A percentile compares a stretch with the other conserved stretches of the same genome.
Evolutionary conservation across 2,113 vertebrate genomes (phyloP).

Genomic region (Podarcis muralis): DNA sequence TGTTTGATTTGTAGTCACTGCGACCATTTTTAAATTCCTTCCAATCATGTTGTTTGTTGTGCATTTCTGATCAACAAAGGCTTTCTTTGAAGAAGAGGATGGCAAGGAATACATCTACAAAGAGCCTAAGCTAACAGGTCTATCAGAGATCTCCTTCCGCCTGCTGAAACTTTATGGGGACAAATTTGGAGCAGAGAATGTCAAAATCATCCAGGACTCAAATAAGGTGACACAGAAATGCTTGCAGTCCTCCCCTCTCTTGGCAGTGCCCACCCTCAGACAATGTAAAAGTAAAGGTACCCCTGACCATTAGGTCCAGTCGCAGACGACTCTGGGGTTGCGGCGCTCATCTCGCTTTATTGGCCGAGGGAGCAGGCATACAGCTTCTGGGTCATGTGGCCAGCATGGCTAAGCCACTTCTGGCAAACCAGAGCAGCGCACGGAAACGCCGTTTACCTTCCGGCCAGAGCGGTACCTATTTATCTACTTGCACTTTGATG

Average conservation of each 20-base stretch:
- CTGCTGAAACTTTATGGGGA: conserved; percentile 92
- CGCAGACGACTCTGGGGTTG: too few relatives aligned
- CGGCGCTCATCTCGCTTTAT: too few relatives aligned
- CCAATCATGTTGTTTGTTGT: neutral
- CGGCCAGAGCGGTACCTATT: too few relatives aligned
- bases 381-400: too few relatives aligned
- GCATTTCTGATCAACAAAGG: conserved; percentile 69
- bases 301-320: too few relatives aligned
- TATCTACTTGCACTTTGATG: too few relatives aligned
- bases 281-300: too few relatives aligned
- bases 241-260: neutral
- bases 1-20: neutral
- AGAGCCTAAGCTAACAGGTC: conserved; percentile 93
- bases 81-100: conserved; percentile 97
- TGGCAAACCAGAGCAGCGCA: too few relatives aligned
- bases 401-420: too few relatives aligned
- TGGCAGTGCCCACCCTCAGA: neutral
- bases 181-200: conserved; percentile 92
- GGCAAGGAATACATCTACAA: conserved; percentile 98
- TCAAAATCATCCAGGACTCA: conserved; percentile 96
- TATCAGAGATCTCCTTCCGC: conserved; percentile 94
- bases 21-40: neutral
- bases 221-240: conserved; percentile 83
- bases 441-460: too few relatives aligned
- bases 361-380: too few relatives aligned